Conservation (phyloP, 2,113 vertebrate genomes). For the Mohoua ochrocephala region DNA sequence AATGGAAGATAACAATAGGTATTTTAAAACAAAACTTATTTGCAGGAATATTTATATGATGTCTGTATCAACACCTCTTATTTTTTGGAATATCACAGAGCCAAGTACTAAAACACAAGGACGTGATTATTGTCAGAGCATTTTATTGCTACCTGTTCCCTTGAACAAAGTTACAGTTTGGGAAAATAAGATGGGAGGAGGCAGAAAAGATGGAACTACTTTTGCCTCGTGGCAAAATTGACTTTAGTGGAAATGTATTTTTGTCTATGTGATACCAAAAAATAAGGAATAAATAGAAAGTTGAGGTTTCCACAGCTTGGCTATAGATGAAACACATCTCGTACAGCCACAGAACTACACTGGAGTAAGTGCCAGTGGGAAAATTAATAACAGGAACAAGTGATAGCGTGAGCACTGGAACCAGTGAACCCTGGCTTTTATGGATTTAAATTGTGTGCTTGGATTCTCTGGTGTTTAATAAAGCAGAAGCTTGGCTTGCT, state of each 20-base stretch:
- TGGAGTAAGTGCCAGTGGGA: conserved; percentile 13
- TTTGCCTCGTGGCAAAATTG: background rate
- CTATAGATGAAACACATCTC: conserved; percentile 8
- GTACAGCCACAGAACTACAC: background rate
- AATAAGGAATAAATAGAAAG: background rate
- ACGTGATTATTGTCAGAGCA: background rate
- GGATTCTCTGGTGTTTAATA: conserved; percentile 12
- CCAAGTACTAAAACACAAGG: background rate
- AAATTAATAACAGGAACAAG: conserved; percentile 45
- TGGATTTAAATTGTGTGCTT: conserved; percentile 7
- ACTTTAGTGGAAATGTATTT: conserved; percentile 5
- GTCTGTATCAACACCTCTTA: background rate
- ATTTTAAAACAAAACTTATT: background rate
- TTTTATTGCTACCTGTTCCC: background rate
- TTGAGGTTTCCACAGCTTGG: background rate
- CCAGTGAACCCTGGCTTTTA: background rate
- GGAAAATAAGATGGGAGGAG: background rate
- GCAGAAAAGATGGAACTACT: background rate
- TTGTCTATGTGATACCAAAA: background rate
- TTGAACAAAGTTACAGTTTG: background rate
- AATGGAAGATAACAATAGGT: background rate
- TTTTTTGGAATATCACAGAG: background rate
- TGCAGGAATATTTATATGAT: background rate
- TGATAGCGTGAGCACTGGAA: background rate
- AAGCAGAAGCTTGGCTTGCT: background rate